Base-by-base conservation (phyloP, 2,888 invertebrate genomes). In the Drosophila neotestacea region DNA sequence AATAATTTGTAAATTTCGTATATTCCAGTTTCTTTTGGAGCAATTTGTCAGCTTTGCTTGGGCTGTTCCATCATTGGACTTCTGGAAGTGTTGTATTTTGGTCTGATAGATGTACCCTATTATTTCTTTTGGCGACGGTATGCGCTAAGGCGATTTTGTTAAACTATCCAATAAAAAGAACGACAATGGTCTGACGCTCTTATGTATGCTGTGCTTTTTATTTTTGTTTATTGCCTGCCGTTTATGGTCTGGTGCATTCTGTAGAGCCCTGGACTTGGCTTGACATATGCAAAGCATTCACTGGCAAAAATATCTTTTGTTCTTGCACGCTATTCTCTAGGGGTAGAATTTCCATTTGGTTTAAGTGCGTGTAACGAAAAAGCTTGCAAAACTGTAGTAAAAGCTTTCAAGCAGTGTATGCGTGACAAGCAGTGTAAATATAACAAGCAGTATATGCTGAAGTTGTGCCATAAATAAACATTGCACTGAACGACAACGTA, bases 21-120 rank as follows among this genome's bases (percentile, higher is more conserved):
- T 0, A 76, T 77, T 77, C 4, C 62, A 92, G 93, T 93, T 22
- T 91, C 93, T 7, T 93, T 93, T 82, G 93, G 93, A 4, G 93
- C 93, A 4, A 92, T 93, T 63, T 93, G 92, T 50, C 93, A 93
- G n/a, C 91, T 94, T 9, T 93, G 93, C 70, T 78, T 93, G 30
- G 93, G 93, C 22, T 93, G 93, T 41, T 94, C 94, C 1, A 75
- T 94, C 6, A 85, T 93, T 51, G 93, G 93, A 73, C 85, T 90
- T 6, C 89, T 92, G 6, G 93, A 93, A 79, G 69, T 93, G 11
- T 38, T 92, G 3, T 93, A 93, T 70, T 93, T 92, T 61, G 54
- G 78, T 1, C 36, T 85, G 5, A 41, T 90, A 27, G 88, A 90
- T 61, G 62, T 91, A n/a, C 91, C 92, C 0, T 72, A 70, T 13